Evolutionary conservation across 2,888 invertebrate species (phyloP).

Genomic region (Abscondita cerata): DNA sequence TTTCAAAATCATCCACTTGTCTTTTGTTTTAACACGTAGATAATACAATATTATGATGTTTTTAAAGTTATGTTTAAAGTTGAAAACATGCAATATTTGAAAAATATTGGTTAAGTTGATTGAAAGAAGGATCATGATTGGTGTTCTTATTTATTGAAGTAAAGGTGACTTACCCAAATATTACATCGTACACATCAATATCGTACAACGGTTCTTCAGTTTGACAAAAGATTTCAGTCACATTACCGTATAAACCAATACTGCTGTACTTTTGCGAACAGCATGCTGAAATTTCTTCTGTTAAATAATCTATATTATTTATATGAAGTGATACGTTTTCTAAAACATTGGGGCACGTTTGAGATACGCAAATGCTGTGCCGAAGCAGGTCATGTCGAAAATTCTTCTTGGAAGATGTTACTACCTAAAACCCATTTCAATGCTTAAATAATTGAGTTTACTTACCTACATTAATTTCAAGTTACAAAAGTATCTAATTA

Average conservation of each 20-base stretch:
- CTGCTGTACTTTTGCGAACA: constrained; percentile 41
- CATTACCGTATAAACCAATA: constrained; percentile 40
- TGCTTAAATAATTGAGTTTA: no score
- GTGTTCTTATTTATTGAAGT: no score
- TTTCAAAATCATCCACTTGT: no score
- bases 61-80: no score
- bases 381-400: constrained; percentile 48
- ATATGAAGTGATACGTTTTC: neutral
- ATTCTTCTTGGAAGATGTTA: constrained; percentile 42
- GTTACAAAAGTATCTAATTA: no score
- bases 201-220: constrained; percentile 30
- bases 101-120: no score
- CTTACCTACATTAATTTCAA: no score
- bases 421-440: constrained; percentile 43
- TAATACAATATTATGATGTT: no score
- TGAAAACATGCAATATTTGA: no score
- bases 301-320: constrained; percentile 10
- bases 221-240: constrained; percentile 44
- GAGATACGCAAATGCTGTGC: constrained; percentile 48
- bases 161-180: constrained; percentile 44
- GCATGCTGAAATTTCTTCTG: constrained; percentile 36
- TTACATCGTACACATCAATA: constrained; percentile 42
- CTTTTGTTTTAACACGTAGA: no score
- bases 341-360: constrained; percentile 36
- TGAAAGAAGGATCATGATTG: no score